A percentile compares a stretch with the other conserved stretches of the same genome.
These are phyloP conservation scores for Thinocorus orbignyianus DNA, from an alignment of 2,113 vertebrate genomes.

Conservation along the genomic window DNA sequence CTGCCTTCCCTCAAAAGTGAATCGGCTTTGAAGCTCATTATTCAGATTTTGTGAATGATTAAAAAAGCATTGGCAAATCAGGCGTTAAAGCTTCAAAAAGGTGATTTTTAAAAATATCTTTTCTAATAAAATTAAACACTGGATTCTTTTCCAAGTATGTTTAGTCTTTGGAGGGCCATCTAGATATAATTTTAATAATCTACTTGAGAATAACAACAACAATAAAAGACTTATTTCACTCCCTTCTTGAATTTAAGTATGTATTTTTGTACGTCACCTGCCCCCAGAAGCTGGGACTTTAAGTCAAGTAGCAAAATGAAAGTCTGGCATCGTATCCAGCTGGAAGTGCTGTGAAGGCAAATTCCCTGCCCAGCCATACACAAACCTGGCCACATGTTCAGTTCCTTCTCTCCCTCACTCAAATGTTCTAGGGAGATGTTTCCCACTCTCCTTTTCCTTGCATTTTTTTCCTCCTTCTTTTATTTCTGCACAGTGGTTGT, in stretches of 20 bases:
- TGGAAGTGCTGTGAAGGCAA: neutral
- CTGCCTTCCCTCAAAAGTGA: neutral
- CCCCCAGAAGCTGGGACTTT: neutral
- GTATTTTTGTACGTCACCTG: neutral
- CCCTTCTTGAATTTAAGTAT: neutral
- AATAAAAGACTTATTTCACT: neutral
- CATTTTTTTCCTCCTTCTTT: neutral
- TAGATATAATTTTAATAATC: neutral
- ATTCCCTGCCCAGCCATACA: neutral
- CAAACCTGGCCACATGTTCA: neutral
- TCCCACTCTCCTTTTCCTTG: neutral
- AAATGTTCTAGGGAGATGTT: neutral
- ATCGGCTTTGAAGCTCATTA: neutral
- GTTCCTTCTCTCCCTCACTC: neutral
- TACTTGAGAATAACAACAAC: neutral
- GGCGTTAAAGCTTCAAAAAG: neutral
- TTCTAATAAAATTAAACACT: neutral
- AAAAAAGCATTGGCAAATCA: neutral
- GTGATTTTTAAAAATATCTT: neutral
- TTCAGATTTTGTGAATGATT: neutral
- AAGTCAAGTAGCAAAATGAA: neutral
- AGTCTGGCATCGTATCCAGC: neutral
- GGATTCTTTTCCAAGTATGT: neutral
- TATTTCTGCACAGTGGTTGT: neutral
- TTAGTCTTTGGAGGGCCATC: neutral